Evolutionary conservation across 2,888 invertebrate species (phyloP), one percentile per base, ranked within the genome.

Genomic region (Euzetes globulus): DNA sequence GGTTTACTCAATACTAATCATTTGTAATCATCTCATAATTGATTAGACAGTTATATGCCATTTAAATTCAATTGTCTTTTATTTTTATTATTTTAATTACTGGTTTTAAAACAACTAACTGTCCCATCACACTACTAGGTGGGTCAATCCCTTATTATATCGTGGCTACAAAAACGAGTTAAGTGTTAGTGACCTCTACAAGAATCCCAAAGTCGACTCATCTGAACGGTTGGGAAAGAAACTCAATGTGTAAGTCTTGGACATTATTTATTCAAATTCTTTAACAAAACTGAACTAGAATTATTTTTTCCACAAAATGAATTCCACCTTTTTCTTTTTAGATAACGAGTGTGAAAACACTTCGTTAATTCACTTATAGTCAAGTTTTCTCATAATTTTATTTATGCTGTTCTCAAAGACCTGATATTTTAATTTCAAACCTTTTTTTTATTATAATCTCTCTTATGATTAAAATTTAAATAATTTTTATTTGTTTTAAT

Each of bases 181-280:
- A 22, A 55, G 74, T 37, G 65, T 72, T 45, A 74, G 60, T 47
- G 76, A 76, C 52, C 60, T 76, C 19, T 63, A 70, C 29, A 72
- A 76, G 41, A 52, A 70, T 76, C 76, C 74, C 47, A 71, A 68
- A 68, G 73, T 72, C 0, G 76, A 76, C 25, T 37, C 50, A 27
- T 76, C 76, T 0, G 65, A 76, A 50, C 6, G 74, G 13, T 22
- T 76, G 47, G 74, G 74, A 29, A 29, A 19, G 27, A 71, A 37
- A 15, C 72, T 76, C 45, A 41, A 76, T 74, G 33, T 58, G 76
- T 76, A 74, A 74, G 76, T 71, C 27, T 15, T 33, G 52, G n/a
- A 6, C n/a, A 33, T 58, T 27, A 9, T 27, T 58, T 6, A 52
- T 52, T 2, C 6, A 7, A 73, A 37, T 37, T 58, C 17, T n/a